Conservation (phyloP, 2,113 vertebrate species). For the Pollimyrus isidori region DNA sequence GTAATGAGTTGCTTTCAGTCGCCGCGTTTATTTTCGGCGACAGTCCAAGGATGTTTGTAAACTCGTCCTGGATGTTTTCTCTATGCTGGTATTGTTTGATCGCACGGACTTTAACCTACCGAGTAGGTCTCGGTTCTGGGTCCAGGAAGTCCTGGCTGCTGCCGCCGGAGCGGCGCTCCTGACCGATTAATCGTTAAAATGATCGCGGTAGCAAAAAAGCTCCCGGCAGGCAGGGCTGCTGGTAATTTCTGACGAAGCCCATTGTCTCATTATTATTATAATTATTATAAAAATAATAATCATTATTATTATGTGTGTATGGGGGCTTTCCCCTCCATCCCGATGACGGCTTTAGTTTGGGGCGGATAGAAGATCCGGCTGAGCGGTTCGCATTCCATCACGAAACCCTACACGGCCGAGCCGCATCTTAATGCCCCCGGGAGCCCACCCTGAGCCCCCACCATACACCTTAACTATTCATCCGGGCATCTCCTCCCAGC, state of each 20-base stretch:
- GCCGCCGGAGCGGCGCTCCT: not conserved
- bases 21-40: slow-evolving; percentile 2
- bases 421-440: slow-evolving; percentile 22
- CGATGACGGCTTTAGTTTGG: not conserved
- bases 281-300: not conserved
- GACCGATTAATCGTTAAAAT: not conserved
- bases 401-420: slow-evolving; percentile 75
- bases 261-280: not conserved
- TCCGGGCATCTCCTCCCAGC: not conserved
- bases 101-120: not conserved
- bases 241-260: not conserved
- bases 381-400: slow-evolving; percentile 81
- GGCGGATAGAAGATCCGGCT: slow-evolving; percentile 41
- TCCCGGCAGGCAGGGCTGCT: not conserved
- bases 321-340: not conserved
- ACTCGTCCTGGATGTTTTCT: not conserved
- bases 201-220: not conserved
- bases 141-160: not conserved
- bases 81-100: not conserved
- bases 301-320: not conserved
- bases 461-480: not conserved
- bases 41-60: not conserved
- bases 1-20: slow-evolving; percentile 3
- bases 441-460: not conserved
- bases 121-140: not conserved